These are phyloP conservation scores for Melanotus villosus DNA, from an alignment of 2,888 invertebrate species.

Conservation along the genomic window DNA sequence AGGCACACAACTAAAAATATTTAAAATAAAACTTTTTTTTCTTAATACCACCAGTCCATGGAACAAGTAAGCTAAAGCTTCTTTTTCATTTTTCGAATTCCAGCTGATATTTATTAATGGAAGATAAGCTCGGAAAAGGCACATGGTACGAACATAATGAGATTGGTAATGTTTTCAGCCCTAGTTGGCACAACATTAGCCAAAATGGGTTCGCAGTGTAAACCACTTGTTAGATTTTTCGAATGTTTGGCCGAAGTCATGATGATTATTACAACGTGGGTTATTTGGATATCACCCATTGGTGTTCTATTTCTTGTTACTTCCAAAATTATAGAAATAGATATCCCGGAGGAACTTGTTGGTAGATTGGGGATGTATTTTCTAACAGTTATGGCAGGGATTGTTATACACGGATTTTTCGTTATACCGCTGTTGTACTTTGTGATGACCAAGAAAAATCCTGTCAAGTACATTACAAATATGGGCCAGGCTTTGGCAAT, in stretches of 20 bases:
- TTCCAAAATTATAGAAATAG: constrained; percentile 78
- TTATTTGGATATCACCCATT: constrained; percentile 73
- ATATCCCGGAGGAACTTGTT: constrained; percentile 74
- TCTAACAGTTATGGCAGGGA: constrained; percentile 77
- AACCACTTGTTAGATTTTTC: constrained; percentile 76
- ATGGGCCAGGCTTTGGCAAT: constrained; percentile 79
- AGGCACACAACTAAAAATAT: too few relatives aligned
- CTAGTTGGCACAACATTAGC: constrained; percentile 79
- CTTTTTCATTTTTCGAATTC: too few relatives aligned
- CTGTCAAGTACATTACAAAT: constrained; percentile 72
- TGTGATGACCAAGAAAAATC: constrained; percentile 74
- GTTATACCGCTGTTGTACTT: constrained; percentile 79
- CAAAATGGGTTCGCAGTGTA: constrained; percentile 75
- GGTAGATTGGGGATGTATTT: constrained; percentile 81
- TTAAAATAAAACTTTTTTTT: constrained; percentile 45
- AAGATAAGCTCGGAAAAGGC: constrained; percentile 68
- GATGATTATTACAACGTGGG: constrained; percentile 66
- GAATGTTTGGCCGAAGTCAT: constrained; percentile 64
- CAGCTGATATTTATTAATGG: constrained; percentile 64
- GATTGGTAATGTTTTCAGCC: constrained; percentile 73
- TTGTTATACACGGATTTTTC: constrained; percentile 79
- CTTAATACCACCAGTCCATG: constrained; percentile 59
- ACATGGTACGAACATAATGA: constrained; percentile 74
- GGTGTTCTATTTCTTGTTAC: constrained; percentile 77
- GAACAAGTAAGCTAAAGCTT: constrained; percentile 54